Evolutionary conservation across 2,888 invertebrate species (phyloP), one percentile per base, ranked within the genome.

Genomic region (Anagyrus pseudococci): DNA sequence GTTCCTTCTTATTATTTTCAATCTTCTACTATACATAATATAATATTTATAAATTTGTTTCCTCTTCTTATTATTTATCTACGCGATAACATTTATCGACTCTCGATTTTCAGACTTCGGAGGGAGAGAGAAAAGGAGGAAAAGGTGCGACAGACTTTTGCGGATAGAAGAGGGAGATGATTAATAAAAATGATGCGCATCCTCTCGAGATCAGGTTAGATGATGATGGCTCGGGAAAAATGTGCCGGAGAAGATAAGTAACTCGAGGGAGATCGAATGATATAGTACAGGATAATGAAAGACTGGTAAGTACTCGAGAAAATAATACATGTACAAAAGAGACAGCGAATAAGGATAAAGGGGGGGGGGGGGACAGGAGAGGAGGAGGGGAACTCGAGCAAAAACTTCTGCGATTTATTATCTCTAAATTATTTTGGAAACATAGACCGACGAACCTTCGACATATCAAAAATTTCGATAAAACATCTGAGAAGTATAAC

Each of bases 21-120:
- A 41, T 33, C 50, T 54, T 65, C 58, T 66, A 26, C 47, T 48
- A 62, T 66, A 66, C 48, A 65, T 62, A 65, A 58, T 62, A 62
- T 58, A 62, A 62, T 62, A 62, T 66, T 59, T 63, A 60, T 66
- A 63, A 60, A 57, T 61, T 29, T 29, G 10, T n/a, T n/a, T 65
- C 62, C 50, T 66, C 66, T 62, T 62, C 55, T 29, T 29, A 37
- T 48, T 62, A 62, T 58, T 62, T 66, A 66, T 62, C 62, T 65
- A 61, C 54, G 61, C 64, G 66, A 62, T 66, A 66, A 66, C 62
- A 62, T 58, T 54, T 58, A 61, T 58, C 65, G 65, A 54, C 55
- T 61, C 65, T 58, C 55, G 65, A 61, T 58, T 66, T 29, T 58
- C 64, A 58, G 58, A 66, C 63, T 60, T 63, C 44, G 60, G 40